Evolutionary conservation across 2,113 vertebrate genomes (phyloP).

Genomic region (Vireo altiloquus): DNA sequence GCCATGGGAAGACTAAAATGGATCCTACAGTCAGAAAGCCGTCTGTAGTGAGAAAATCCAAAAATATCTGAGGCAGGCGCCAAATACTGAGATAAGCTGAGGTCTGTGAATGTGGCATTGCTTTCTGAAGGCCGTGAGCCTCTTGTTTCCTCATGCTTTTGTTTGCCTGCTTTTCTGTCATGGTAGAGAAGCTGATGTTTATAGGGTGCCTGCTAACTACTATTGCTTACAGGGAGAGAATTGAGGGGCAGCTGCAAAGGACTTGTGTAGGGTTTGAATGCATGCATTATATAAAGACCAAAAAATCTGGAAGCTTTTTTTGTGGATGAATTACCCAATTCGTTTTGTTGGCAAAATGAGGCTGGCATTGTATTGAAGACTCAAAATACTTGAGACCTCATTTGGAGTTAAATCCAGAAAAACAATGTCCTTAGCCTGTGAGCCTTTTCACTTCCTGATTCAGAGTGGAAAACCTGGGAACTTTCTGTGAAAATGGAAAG

Average conservation of each 20-base stretch:
- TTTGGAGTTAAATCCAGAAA: not conserved
- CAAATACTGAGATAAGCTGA: not conserved
- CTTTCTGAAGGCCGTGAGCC: not conserved
- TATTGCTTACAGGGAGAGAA: not conserved
- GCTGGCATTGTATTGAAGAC: not conserved
- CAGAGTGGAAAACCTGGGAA: not conserved
- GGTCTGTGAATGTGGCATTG: not conserved
- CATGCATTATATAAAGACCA: not conserved
- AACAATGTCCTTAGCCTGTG: not conserved
- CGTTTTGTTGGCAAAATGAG: not conserved
- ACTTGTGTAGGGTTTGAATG: not conserved
- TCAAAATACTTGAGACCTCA: not conserved
- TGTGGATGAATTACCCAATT: not conserved
- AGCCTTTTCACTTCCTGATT: not conserved
- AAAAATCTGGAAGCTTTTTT: not conserved
- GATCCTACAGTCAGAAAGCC: not conserved
- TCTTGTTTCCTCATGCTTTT: not conserved
- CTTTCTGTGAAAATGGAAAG: not conserved
- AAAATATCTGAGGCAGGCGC: not conserved
- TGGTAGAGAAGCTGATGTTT: not conserved
- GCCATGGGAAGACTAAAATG: not conserved
- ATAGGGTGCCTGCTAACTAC: not conserved
- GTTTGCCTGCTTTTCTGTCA: not conserved
- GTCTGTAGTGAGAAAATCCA: slow-evolving; percentile 13
- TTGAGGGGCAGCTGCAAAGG: not conserved